Percentiles rank a stretch among this genome's conserved stretches.
Conservation (phyloP, 2,113 vertebrate species). For the Mustelus asterias region DNA sequence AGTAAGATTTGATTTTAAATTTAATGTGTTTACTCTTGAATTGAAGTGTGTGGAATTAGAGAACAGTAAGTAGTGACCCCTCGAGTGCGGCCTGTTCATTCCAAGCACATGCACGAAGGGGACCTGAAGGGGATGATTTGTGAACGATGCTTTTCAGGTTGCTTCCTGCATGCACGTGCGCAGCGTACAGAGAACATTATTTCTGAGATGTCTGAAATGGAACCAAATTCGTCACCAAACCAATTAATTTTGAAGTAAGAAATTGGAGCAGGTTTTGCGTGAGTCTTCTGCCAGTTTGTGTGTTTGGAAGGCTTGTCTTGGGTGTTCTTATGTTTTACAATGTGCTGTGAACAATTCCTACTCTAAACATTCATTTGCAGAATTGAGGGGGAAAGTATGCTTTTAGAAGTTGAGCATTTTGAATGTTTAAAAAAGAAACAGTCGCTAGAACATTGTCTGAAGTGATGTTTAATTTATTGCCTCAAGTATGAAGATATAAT, state of each 20-base stretch:
- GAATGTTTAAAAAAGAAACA: not conserved
- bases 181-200: not conserved
- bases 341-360: not conserved
- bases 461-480: not conserved
- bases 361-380: not conserved
- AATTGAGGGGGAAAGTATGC: not conserved
- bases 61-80: not conserved
- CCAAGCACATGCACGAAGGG: not conserved
- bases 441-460: not conserved
- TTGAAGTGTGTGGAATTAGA: not conserved
- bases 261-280: not conserved
- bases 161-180: not conserved
- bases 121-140: not conserved
- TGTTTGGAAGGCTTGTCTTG: not conserved
- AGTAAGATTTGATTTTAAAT: slow-evolving; percentile 46
- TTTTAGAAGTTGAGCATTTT: not conserved
- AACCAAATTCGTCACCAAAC: not conserved
- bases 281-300: not conserved
- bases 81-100: not conserved
- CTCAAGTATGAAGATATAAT: not conserved
- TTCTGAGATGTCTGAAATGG: not conserved
- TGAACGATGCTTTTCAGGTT: not conserved
- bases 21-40: not conserved
- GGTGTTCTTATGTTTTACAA: not conserved
- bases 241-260: not conserved